Base-by-base conservation (phyloP, 2,888 invertebrate genomes). In the Acanthosepion esculentum region DNA sequence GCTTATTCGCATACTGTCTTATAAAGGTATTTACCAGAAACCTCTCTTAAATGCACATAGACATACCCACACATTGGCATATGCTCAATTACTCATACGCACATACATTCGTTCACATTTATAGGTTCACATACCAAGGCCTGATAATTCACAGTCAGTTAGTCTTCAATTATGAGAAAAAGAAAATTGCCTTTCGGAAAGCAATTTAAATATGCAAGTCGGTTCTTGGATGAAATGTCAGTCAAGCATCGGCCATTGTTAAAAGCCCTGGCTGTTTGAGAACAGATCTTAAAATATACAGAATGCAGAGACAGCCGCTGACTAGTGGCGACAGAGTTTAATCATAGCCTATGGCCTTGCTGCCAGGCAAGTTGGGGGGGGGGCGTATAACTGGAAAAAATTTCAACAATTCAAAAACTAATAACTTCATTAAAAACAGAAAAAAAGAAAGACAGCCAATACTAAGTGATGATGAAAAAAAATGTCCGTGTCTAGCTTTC, bases 221-320 rank as follows among this genome's bases (percentile, higher is more conserved):
- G n/a, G 78, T 78, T 78, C 78, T 78, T n/a, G 78, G n/a, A 78
- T 78, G 78, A 78, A 78, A 78, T 78, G 78, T 78, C 78, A 78
- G 78, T 78, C n/a, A 78, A 78, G n/a, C 29, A 12, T 15, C 78
- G 15, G 78, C 5, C 78, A 78, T 78, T 78, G 78, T n/a, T n/a
- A n/a, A 78, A 78, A 15, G n/a, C 78, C n/a, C n/a, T 18, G 18
- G n/a, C 78, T 78, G 78, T 78, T 78, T 78, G 78, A 78, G 78
- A 78, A 78, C 78, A 78, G n/a, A 33, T n/a, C 78, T 78, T 78
- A n/a, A 78, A n/a, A 78, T 78, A n/a, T 15, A 78, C n/a, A 78
- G 78, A 78, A 78, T n/a, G n/a, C 5, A n/a, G 78, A n/a, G n/a
- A 33, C 78, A 5, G 12, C n/a, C n/a, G 12, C 78, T 78, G n/a